A percentile compares a stretch with the other conserved stretches of the same genome.
Evolutionary conservation across 2,888 invertebrate species (phyloP).

Genomic region (Meghimatium bilineatum): DNA sequence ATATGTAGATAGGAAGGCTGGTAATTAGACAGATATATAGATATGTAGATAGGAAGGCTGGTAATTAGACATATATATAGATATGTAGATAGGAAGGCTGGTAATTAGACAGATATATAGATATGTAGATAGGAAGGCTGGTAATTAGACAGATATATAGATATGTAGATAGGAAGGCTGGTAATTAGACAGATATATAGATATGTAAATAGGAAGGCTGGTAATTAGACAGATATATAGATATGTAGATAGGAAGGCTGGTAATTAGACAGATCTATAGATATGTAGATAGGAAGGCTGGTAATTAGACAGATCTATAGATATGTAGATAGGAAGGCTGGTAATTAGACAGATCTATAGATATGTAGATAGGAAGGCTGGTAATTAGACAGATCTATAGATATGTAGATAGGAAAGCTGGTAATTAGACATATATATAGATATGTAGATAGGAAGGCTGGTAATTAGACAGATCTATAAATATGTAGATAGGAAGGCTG

Average conservation of each 20-base stretch:
- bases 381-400: too few relatives aligned
- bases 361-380: not conserved
- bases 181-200: not conserved
- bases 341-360: not conserved
- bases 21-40: too few relatives aligned
- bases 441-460: not conserved
- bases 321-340: not conserved
- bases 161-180: not conserved
- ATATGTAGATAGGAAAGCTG: too few relatives aligned
- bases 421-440: not conserved
- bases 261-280: too few relatives aligned
- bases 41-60: too few relatives aligned
- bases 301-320: not conserved
- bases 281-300: not conserved
- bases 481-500: not conserved
- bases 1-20: too few relatives aligned
- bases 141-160: too few relatives aligned
- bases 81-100: not conserved
- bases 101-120: not conserved
- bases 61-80: not conserved
- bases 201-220: too few relatives aligned
- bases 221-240: too few relatives aligned
- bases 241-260: too few relatives aligned
- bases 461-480: not conserved
- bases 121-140: too few relatives aligned